Evolutionary conservation across 2,888 invertebrate species (phyloP), one percentile per base, ranked within the genome.

Genomic region (Willowsia nigromaculata): DNA sequence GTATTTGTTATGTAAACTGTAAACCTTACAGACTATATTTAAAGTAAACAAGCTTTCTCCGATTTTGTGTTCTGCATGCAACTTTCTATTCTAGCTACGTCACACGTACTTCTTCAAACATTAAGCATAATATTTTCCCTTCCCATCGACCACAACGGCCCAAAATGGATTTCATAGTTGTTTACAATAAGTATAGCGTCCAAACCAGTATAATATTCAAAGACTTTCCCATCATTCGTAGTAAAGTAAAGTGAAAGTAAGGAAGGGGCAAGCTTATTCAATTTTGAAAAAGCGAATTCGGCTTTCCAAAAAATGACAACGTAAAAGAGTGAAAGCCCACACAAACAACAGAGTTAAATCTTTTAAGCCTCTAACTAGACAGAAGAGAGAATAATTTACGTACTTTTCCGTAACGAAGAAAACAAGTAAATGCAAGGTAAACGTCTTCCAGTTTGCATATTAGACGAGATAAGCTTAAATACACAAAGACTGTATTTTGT

Each of bases 271-370:
- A 59, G 13, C 62, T 81, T 81, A 81, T 81, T 81, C 81, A 81
- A 81, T 81, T 81, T 81, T 18, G 50, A 15, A 59, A 59, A 59
- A 80, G 37, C 43, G 33, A 80, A 81, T 81, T 53, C 81, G 50
- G 62, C 68, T 59, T 62, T 6, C 56, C 80, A 33, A 80, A 80
- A 78, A 80, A 80, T 80, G 59, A 59, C 62, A 59, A 53, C 50
- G 78, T 25, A 59, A 68, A 81, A 62, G 33, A 81, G 40, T 59
- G 33, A 81, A 80, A 81, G 37, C 81, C 62, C 22, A 62, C 59
- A 68, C 3, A 68, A 33, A 68, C 68, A 68, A 37, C 37, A 37
- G 4, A 62, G 59, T 81, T 81, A 81, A 81, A 81, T 81, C 62
- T 81, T 81, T 33, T 62, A 59, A 59, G 53, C 59, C 43, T 81